Evolutionary conservation across 2,797 vertebrate genomes (phyloP), one percentile per base, ranked within the genome.

Genomic region (Synanceia verrucosa): DNA sequence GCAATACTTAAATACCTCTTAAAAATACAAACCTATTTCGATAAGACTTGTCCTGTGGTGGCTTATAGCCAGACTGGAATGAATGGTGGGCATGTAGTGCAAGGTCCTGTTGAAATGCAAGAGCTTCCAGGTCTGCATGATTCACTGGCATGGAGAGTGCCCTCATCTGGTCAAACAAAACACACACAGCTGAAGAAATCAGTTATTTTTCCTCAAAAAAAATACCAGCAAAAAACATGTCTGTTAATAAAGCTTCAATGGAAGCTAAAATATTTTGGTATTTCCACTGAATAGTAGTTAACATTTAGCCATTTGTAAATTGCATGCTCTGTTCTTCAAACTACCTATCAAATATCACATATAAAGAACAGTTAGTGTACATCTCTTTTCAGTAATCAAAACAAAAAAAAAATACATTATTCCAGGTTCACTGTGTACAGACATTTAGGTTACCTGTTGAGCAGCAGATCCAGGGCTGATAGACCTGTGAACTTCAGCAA

Each of bases 61-160:
- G 90, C 79, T 97, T 98, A 91, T 96, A 97, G 56, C 92, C 92
- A 16, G 96, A 90, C 62, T 97, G 97, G 88, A 96, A 97, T 78
- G 95, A 91, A 47, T 93, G 95, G 60, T 96, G 94, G 72, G 92
- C 89, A 79, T 96, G 96, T 51, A 96, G 81, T 51, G 95, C 94
- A 33, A 98, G 92, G 72, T 99, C 98, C 72, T 97, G 97, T 52
- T 98, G 96, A 31, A 96, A 90, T 1, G 94, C 86, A 65, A 98
- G 87, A 1, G 96, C 96, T 78, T 99, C 97, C 67, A 99, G 75
- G 1, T 96, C 95, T 12, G 94, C 93, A 7, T 96, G 96, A 65
- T 95, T 96, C 61, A 97, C 81, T 53, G 96, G 95, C 81, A 97
- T 87, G 6, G 92, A 88, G 33, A 97, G 86, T 0, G 88, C 91